Conservation (phyloP, 2,113 vertebrate species). For the Vicugna pacos region DNA sequence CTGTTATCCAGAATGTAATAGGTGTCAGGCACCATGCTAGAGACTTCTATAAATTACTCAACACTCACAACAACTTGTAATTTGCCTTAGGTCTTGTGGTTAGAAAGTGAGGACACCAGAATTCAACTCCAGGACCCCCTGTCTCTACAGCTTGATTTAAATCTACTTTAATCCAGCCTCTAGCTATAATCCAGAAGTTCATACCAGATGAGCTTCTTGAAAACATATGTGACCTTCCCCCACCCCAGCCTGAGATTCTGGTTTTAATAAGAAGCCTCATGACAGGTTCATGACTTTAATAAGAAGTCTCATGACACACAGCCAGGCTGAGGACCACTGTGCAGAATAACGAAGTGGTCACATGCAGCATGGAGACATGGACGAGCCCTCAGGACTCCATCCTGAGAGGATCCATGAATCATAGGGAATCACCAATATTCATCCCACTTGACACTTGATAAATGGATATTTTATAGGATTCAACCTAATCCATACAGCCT, state of each 20-base stretch:
- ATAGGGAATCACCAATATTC: background rate
- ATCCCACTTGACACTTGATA: background rate
- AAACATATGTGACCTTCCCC: background rate
- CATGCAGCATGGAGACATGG: fast-evolving
- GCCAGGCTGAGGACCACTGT: background rate
- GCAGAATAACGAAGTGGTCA: background rate
- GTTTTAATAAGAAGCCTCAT: background rate
- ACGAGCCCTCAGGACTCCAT: background rate
- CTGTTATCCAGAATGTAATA: background rate
- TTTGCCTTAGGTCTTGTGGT: background rate
- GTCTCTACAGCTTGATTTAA: background rate
- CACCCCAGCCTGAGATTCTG: background rate
- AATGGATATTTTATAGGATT: background rate
- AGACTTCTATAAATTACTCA: background rate
- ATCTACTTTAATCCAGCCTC: background rate
- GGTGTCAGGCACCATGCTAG: background rate
- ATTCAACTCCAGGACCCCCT: background rate
- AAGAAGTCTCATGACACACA: background rate
- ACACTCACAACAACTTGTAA: background rate
- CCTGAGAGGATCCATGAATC: background rate
- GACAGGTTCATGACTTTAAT: background rate
- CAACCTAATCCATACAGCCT: background rate
- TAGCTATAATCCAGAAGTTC: background rate
- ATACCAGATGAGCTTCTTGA: background rate
- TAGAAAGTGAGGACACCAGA: background rate